These are phyloP conservation scores for Coregonus ussuriensis DNA, from an alignment of 2,797 vertebrate species.

Conservation along the genomic window DNA sequence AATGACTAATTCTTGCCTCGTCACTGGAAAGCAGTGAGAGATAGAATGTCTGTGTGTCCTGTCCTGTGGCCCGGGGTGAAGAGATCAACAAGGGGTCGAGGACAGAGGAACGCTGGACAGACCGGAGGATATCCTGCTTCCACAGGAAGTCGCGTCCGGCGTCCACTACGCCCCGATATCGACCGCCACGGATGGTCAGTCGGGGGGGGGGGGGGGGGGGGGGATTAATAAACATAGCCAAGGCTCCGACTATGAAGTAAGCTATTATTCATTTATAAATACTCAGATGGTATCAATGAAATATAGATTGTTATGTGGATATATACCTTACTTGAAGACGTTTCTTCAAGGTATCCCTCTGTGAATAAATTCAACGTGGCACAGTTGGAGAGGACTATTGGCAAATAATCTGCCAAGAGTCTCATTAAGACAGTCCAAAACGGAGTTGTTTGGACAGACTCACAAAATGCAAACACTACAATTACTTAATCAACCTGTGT, in stretches of 20 bases:
- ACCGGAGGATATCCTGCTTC: conserved; percentile 75
- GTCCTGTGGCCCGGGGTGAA: conserved; percentile 37
- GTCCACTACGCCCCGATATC: conserved; percentile 28
- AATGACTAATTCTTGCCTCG: no score
- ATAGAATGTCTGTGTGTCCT: conserved; percentile 18
- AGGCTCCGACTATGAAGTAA: background rate
- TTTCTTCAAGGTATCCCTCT: no score
- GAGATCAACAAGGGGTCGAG: conserved; percentile 41
- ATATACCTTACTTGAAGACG: background rate
- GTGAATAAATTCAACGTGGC: no score
- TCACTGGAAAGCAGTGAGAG: conserved; percentile 25
- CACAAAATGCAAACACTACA: background rate
- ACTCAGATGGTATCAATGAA: background rate
- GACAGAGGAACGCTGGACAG: conserved; percentile 36
- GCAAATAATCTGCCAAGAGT: no score
- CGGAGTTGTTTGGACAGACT: background rate
- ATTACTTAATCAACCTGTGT: background rate
- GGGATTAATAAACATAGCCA: background rate
- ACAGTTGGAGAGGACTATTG: no score
- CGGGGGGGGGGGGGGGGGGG: conserved; percentile 6
- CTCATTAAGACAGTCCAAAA: background rate
- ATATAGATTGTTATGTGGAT: background rate
- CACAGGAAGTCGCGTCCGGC: conserved; percentile 58
- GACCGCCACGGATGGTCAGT: conserved; percentile 21
- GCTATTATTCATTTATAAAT: background rate